Evolutionary conservation across 1,140 invertebrate genomes (phyloP).

Genomic region (Oedothorax gibbosus): DNA sequence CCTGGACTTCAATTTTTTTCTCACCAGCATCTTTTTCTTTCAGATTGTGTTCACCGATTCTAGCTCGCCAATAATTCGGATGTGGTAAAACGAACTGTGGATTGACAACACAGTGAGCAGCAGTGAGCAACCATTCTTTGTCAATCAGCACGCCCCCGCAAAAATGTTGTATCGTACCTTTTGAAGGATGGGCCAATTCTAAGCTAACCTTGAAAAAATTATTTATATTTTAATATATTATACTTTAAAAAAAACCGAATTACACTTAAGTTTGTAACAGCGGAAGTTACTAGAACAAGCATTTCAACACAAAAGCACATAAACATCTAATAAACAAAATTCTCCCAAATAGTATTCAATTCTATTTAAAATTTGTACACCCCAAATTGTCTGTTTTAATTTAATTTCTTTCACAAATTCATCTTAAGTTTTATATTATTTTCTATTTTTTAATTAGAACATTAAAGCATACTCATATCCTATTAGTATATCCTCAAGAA

Average conservation of each 20-base stretch:
- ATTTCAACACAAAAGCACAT: not conserved
- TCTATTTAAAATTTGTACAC: not conserved
- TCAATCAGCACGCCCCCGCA: constrained; percentile 90
- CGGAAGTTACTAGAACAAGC: too few relatives aligned
- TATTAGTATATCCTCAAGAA: too few relatives aligned
- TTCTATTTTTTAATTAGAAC: too few relatives aligned
- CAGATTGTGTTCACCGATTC: constrained; percentile 86
- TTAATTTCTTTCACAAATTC: too few relatives aligned
- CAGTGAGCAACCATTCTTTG: constrained; percentile 85
- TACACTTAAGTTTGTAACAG: too few relatives aligned
- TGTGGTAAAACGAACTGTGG: constrained; percentile 84
- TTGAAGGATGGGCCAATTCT: constrained; percentile 86
- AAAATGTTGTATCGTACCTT: constrained; percentile 91
- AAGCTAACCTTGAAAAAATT: constrained; percentile 79
- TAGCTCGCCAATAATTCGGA: constrained; percentile 69
- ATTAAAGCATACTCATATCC: too few relatives aligned
- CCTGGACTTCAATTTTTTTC: constrained; percentile 74
- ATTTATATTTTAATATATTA: not conserved
- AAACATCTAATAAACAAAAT: not conserved
- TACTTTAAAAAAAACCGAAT: not conserved
- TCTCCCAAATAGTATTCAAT: not conserved
- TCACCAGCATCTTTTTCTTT: constrained; percentile 78
- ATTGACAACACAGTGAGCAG: constrained; percentile 91
- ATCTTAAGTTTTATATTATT: too few relatives aligned
- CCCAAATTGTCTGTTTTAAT: too few relatives aligned